A percentile compares a stretch with the other conserved stretches of the same genome.
These are phyloP conservation scores for Drosophila lini DNA, from an alignment of 1,140 invertebrate genomes.

Conservation along the genomic window DNA sequence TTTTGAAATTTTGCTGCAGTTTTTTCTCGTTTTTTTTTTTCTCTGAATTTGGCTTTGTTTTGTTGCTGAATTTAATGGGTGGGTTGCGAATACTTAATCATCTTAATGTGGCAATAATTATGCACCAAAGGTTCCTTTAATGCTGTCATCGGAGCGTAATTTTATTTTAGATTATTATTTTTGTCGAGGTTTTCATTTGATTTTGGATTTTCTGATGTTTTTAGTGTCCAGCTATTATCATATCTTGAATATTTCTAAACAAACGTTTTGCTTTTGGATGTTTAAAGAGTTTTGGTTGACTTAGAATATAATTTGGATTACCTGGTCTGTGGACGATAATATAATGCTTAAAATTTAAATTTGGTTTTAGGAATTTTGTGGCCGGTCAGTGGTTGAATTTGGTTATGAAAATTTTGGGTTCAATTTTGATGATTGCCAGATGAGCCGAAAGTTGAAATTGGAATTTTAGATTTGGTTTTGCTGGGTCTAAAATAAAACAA, in stretches of 20 bases:
- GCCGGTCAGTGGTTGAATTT: slow-evolving; percentile 54
- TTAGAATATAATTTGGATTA: slow-evolving; percentile 30
- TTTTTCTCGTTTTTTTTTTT: slow-evolving; percentile 7
- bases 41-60: slow-evolving; percentile 32
- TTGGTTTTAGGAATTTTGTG: slow-evolving; percentile 61
- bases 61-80: slow-evolving; percentile 36
- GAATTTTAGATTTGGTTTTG: slow-evolving; percentile 40
- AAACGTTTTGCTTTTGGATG: neutral
- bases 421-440: slow-evolving; percentile 67
- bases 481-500: slow-evolving; percentile 72
- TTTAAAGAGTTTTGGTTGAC: neutral
- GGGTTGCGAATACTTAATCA: slow-evolving; percentile 68
- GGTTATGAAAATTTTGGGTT: slow-evolving; percentile 26
- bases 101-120: slow-evolving; percentile 79
- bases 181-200: neutral
- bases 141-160: slow-evolving; percentile 44
- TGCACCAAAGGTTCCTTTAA: slow-evolving; percentile 55
- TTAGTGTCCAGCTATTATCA: slow-evolving; percentile 23
- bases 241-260: slow-evolving; percentile 3
- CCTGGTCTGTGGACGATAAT: slow-evolving; percentile 4
- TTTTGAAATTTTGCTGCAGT: slow-evolving; percentile 61
- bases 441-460: slow-evolving; percentile 67
- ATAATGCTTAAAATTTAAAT: slow-evolving; percentile 22
- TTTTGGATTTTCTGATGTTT: slow-evolving; percentile 30
- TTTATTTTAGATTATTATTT: slow-evolving; percentile 18